phyloP scores from a whole-genome alignment of 2,113 vertebrate species.

The Heteronetta atricapilla region DNA sequence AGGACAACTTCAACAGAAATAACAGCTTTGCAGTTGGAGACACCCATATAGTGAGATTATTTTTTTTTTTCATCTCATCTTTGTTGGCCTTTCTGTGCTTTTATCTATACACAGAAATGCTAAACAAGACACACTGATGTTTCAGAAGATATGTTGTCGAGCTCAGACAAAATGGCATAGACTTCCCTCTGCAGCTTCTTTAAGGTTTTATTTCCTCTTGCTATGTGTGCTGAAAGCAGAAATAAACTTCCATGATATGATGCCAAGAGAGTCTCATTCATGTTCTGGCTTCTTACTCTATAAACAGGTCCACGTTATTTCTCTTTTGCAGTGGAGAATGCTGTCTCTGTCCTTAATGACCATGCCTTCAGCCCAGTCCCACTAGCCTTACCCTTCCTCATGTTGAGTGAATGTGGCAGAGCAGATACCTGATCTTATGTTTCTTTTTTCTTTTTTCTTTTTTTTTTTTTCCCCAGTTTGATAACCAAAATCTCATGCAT shows the following conservation, averaged over 20 bases:
- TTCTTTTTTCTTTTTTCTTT: not conserved
- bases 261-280: not conserved
- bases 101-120: not conserved
- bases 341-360: not conserved
- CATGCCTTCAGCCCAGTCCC: not conserved
- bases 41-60: not conserved
- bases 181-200: not conserved
- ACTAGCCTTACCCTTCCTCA: not conserved
- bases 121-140: not conserved
- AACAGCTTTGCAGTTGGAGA: not conserved
- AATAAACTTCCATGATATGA: not conserved
- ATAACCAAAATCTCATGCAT: not conserved
- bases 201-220: not conserved
- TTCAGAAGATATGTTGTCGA: not conserved
- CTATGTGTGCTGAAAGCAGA: not conserved
- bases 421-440: not conserved
- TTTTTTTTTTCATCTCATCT: not conserved
- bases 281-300: not conserved
- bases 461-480: not conserved
- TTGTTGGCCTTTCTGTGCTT: not conserved
- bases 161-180: not conserved
- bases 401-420: not conserved
- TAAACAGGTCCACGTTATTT: not conserved
- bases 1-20: not conserved
- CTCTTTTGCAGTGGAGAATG: not conserved